These are phyloP conservation scores for Drosophila neocordata DNA, from an alignment of 1,140 invertebrate genomes.

Conservation along the genomic window DNA sequence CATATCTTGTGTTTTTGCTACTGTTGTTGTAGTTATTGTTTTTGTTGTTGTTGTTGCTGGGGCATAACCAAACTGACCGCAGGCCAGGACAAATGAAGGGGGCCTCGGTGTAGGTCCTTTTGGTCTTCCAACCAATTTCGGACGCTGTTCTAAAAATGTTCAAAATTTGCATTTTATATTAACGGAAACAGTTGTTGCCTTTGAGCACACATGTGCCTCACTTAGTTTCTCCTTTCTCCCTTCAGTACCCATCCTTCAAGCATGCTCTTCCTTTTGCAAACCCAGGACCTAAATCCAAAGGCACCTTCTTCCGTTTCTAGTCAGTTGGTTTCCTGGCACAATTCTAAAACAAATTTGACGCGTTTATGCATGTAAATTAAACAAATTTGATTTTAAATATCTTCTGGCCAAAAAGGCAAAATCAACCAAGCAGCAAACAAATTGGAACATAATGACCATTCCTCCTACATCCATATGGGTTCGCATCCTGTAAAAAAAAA, in stretches of 20 bases:
- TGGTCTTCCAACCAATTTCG: slow-evolving; percentile 43
- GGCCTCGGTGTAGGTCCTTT: slow-evolving; percentile 9
- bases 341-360: slow-evolving; percentile 79
- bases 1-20: slow-evolving; percentile 66
- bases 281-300: slow-evolving; percentile 6
- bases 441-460: slow-evolving; percentile 10
- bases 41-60: slow-evolving; percentile 5
- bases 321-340: slow-evolving; percentile 54
- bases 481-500: slow-evolving; percentile 15
- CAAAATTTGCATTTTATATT: slow-evolving; percentile 80
- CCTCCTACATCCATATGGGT: slow-evolving; percentile 27
- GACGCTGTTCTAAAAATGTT: slow-evolving; percentile 68
- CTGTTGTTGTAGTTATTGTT: slow-evolving; percentile 22
- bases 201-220: slow-evolving; percentile 58
- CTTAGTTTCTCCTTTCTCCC: slow-evolving; percentile 3
- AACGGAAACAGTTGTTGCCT: slow-evolving; percentile 81
- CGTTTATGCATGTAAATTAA: slow-evolving; percentile 81
- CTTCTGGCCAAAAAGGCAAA: slow-evolving; percentile 59
- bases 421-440: slow-evolving; percentile 27
- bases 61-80: slow-evolving; percentile 68
- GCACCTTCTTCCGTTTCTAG: slow-evolving; percentile 24
- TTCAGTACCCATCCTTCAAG: slow-evolving; percentile 25
- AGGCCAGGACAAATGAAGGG: slow-evolving; percentile 37
- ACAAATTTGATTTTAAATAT: slow-evolving; percentile 82
- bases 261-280: background rate